Evolutionary conservation across 2,113 vertebrate species (phyloP).

Genomic region (rat (Rattus norvegicus)): GRCr8 NC_086022.1:181314501-181315000

Average conservation of each 20-base stretch:
- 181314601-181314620: conserved; percentile 15
- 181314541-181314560: background rate
- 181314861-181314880: background rate
- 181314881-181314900: too few relatives aligned
- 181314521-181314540: background rate
- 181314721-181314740: background rate
- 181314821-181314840: background rate
- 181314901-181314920: conserved; percentile 4
- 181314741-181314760: background rate
- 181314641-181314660: background rate
- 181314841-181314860: background rate
- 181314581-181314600: background rate
- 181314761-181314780: background rate
- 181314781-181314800: background rate
- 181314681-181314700: background rate
- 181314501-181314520: background rate
- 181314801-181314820: background rate
- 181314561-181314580: conserved; percentile 24
- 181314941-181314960: background rate
- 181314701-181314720: background rate
- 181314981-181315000: background rate
- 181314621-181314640: conserved; percentile 38
- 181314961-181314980: background rate
- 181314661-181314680: background rate
- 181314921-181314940: background rate